phyloP scores from a whole-genome alignment of 2,888 invertebrate genomes.

The Clusia tigrina region DNA sequence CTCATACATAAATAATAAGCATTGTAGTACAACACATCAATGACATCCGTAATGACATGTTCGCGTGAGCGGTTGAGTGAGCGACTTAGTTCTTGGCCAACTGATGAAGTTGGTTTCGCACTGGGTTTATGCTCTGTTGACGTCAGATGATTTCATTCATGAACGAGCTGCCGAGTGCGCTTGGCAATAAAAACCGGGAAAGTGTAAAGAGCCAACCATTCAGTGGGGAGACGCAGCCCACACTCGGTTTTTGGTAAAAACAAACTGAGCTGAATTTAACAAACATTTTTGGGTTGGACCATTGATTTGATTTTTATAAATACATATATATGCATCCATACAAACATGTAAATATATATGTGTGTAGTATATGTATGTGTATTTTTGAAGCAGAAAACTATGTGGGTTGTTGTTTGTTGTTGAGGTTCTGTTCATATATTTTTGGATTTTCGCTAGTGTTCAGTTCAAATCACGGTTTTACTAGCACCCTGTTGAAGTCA shows the following conservation, averaged over 20 bases:
- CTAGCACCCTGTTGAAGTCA: no score
- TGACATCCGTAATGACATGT: slow-evolving; percentile 44
- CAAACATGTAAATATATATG: not conserved
- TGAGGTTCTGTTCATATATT: no score
- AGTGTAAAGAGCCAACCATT: no score
- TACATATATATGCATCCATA: not conserved
- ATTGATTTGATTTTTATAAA: slow-evolving; percentile 4
- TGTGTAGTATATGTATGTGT: not conserved
- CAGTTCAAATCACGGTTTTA: no score
- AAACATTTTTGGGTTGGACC: no score
- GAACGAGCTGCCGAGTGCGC: slow-evolving; percentile 45
- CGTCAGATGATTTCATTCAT: slow-evolving; percentile 44
- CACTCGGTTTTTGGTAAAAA: no score
- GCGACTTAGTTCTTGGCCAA: slow-evolving; percentile 13
- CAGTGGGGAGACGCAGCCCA: no score
- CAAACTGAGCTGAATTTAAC: no score
- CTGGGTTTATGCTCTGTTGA: no score
- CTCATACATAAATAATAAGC: no score
- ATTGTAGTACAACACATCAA: not conserved
- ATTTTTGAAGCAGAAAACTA: not conserved
- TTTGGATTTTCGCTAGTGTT: no score
- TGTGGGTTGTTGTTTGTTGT: not conserved
- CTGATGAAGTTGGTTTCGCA: not conserved
- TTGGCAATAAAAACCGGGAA: no score
- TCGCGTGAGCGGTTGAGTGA: slow-evolving; percentile 39